These are phyloP conservation scores for Trachymyrmex cornetzi DNA, from an alignment of 1,140 invertebrate species.

Conservation along the genomic window DNA sequence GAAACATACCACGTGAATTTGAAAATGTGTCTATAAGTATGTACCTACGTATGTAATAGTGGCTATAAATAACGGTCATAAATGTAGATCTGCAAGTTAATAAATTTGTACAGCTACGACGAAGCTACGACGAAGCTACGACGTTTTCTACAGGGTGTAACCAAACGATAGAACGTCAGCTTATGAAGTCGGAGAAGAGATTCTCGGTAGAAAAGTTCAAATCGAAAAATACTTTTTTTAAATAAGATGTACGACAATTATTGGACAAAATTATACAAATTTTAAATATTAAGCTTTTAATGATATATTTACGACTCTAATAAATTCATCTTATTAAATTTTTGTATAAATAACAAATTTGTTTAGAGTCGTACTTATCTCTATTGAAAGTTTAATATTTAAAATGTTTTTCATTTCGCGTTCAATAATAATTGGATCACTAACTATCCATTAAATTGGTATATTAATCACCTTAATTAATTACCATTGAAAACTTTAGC, in stretches of 20 bases:
- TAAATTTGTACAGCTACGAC: conserved; percentile 22
- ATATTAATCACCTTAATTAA: not conserved
- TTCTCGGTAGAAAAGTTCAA: too few species aligned
- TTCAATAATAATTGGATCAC: too few species aligned
- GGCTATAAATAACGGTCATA: conserved; percentile 45
- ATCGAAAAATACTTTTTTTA: too few species aligned
- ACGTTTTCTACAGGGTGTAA: not conserved
- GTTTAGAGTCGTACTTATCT: too few species aligned
- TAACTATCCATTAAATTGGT: too few species aligned
- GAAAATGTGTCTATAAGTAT: conserved; percentile 57
- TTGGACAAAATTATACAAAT: too few species aligned
- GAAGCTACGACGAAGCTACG: not conserved
- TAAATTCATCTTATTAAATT: too few species aligned
- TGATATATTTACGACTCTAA: too few species aligned
- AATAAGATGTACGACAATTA: not conserved
- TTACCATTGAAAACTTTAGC: not conserved
- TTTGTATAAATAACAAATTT: too few species aligned
- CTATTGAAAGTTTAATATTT: too few species aligned
- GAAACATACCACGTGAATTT: conserved; percentile 55
- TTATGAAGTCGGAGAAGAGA: not conserved
- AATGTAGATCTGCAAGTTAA: conserved; percentile 57
- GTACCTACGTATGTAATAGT: not conserved
- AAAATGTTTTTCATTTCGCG: too few species aligned
- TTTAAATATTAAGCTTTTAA: too few species aligned
- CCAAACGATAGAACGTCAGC: not conserved